These are phyloP conservation scores for Chalcis sispes DNA, from an alignment of 2,888 invertebrate genomes.

Conservation along the genomic window DNA sequence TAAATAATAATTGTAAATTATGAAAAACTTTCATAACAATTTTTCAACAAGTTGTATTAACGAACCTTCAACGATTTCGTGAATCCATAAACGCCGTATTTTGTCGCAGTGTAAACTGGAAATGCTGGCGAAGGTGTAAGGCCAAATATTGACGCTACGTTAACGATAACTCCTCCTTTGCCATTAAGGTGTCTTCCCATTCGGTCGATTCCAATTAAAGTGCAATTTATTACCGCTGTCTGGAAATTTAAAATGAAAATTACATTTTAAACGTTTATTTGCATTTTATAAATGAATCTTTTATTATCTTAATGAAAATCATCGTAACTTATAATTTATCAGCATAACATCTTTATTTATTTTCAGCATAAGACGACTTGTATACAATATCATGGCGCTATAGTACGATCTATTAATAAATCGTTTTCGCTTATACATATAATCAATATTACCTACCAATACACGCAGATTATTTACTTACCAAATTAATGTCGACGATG, in stretches of 20 bases:
- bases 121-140: constrained; percentile 75
- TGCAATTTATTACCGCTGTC: constrained; percentile 74
- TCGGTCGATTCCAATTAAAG: constrained; percentile 73
- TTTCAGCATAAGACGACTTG: too few relatives aligned
- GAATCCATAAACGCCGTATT: constrained; percentile 72
- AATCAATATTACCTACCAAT: background rate
- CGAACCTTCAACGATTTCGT: constrained; percentile 67
- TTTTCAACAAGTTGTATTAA: background rate
- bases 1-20: background rate
- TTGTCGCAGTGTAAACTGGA: constrained; percentile 73
- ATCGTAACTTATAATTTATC: too few relatives aligned
- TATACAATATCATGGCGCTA: too few relatives aligned
- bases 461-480: constrained; percentile 58
- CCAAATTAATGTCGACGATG: constrained; percentile 70
- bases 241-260: constrained; percentile 58
- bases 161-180: constrained; percentile 80
- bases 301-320: too few relatives aligned
- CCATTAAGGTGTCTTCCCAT: constrained; percentile 76
- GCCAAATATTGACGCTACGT: constrained; percentile 80
- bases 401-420: too few relatives aligned
- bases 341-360: too few relatives aligned
- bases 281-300: too few relatives aligned
- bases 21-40: background rate
- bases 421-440: too few relatives aligned
- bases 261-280: background rate